A percentile compares a stretch with the other conserved stretches of the same genome.
Conservation (phyloP, 2,888 invertebrate species). For the Caenorhabditis drosophilae region DNA sequence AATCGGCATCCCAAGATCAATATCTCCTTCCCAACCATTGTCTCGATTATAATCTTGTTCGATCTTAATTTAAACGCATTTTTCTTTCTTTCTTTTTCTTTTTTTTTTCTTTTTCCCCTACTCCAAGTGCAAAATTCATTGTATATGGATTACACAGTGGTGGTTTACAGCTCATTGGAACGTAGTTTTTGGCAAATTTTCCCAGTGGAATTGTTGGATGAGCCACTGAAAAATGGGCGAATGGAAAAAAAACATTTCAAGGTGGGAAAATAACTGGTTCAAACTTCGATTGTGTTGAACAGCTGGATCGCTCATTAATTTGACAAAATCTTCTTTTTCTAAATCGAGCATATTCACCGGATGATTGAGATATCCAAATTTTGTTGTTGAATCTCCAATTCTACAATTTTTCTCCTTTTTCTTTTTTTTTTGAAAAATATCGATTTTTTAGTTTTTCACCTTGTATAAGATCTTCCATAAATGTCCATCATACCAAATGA, state of each 20-base stretch:
- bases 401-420: too few species aligned
- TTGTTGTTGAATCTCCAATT: conserved; percentile 51
- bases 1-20: conserved; percentile 57
- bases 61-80: conserved; percentile 36
- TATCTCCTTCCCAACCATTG: conserved; percentile 59
- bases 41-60: conserved; percentile 56
- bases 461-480: conserved; percentile 54
- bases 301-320: conserved; percentile 51
- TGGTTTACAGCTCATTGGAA: conserved; percentile 53
- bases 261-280: neutral
- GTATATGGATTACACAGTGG: conserved; percentile 58
- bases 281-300: conserved; percentile 52
- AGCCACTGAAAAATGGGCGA: neutral
- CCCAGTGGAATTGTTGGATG: conserved; percentile 55
- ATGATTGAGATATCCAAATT: conserved; percentile 58
- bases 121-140: conserved; percentile 50
- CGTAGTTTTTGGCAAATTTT: conserved; percentile 46
- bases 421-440: too few species aligned
- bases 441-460: too few species aligned
- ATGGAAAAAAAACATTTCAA: neutral
- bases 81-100: too few species aligned
- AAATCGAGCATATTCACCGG: conserved; percentile 63
- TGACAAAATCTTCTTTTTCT: conserved; percentile 55
- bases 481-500: conserved; percentile 61
- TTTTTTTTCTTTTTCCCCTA: too few species aligned